Conservation (phyloP, 2,797 vertebrate genomes). For the Cossypha niveicapilla region DNA sequence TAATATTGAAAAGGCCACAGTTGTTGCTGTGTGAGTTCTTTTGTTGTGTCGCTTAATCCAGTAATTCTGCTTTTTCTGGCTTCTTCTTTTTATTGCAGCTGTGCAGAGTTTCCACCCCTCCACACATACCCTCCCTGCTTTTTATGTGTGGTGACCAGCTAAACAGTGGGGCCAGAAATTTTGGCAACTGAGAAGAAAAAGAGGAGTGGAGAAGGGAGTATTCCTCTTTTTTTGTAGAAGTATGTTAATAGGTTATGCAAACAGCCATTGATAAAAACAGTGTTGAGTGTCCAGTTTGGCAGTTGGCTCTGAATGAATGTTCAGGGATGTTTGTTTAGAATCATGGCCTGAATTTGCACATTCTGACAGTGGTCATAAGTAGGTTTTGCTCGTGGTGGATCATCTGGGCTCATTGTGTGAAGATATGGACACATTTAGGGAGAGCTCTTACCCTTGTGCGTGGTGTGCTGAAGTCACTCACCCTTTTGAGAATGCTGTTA, state of each 20-base stretch:
- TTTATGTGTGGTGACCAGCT: not conserved
- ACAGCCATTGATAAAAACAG: not conserved
- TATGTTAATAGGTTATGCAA: not conserved
- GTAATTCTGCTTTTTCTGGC: not conserved
- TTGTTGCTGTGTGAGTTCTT: not conserved
- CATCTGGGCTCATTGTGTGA: too few relatives aligned
- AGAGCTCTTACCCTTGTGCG: fast-evolving
- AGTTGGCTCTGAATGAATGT: not conserved
- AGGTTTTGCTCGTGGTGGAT: too few relatives aligned
- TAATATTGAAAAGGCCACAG: not conserved
- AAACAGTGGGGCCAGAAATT: not conserved
- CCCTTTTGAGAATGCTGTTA: not conserved
- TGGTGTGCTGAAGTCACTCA: not conserved
- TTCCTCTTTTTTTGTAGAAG: not conserved
- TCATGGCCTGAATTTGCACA: not conserved
- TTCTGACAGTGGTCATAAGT: not conserved
- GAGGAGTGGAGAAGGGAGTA: too few relatives aligned
- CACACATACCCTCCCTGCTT: not conserved
- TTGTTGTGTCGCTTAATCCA: not conserved
- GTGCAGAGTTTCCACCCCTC: fast-evolving
- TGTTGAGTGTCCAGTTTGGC: fast-evolving
- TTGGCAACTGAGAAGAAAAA: not conserved
- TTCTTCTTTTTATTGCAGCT: not conserved
- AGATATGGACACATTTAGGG: fast-evolving
- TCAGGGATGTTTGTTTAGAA: not conserved